These are phyloP conservation scores for Oryctes rhinoceros DNA, from an alignment of 1,140 invertebrate genomes.

Conservation along the genomic window DNA sequence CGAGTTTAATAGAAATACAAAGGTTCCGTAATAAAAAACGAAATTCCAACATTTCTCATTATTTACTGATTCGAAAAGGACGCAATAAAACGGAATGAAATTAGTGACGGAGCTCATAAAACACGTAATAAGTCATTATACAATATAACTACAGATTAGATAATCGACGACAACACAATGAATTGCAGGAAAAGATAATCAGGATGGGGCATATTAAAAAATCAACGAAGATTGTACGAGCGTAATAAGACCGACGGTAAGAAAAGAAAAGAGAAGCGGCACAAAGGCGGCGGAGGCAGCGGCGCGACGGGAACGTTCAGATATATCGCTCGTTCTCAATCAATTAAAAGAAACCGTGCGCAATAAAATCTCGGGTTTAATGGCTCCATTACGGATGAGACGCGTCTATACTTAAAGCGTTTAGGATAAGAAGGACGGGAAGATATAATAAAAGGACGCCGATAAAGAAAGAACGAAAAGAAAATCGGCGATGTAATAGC, in stretches of 20 bases:
- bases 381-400: slow-evolving; percentile 25
- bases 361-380: slow-evolving; percentile 33
- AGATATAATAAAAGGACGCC: background rate
- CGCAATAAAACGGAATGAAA: slow-evolving; percentile 26
- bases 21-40: background rate
- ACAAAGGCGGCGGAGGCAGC: background rate
- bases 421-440: slow-evolving; percentile 1
- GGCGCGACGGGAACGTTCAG: background rate
- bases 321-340: slow-evolving; percentile 24
- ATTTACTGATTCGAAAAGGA: background rate
- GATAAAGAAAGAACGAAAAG: slow-evolving; percentile 21
- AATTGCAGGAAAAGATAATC: slow-evolving; percentile 26
- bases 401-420: background rate
- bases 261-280: background rate
- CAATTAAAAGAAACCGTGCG: slow-evolving; percentile 26
- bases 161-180: slow-evolving; percentile 26
- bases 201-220: slow-evolving; percentile 32
- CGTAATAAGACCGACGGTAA: background rate
- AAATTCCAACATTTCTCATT: slow-evolving; percentile 17
- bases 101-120: slow-evolving; percentile 16
- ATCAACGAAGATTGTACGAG: background rate
- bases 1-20: background rate
- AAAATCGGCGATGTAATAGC: slow-evolving; percentile 17
- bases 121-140: slow-evolving; percentile 35
- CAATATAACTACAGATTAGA: slow-evolving; percentile 30